Evolutionary conservation across 1,140 invertebrate species (phyloP).

Genomic region (Anastatus disparis): DNA sequence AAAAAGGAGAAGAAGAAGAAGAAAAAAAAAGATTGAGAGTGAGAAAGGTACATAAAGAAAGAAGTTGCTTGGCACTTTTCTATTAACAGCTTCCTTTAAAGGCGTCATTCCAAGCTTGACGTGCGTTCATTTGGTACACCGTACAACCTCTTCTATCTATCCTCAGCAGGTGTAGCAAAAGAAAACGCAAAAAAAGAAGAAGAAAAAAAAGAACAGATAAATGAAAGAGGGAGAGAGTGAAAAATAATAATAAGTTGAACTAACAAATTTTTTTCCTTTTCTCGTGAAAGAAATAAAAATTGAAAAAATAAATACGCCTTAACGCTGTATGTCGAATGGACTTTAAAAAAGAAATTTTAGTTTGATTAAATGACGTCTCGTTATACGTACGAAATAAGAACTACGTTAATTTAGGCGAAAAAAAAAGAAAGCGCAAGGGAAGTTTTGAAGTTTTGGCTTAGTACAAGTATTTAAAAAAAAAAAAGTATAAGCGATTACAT

Average conservation of each 20-base stretch:
- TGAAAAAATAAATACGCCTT: no score
- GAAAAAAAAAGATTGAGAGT: not conserved
- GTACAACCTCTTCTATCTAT: not conserved
- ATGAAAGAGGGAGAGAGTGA: not conserved
- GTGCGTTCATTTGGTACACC: constrained; percentile 25
- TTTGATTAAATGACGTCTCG: constrained; percentile 23
- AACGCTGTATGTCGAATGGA: constrained; percentile 13
- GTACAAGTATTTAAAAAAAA: no score
- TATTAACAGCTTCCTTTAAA: constrained; percentile 32
- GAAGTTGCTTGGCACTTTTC: constrained; percentile 22
- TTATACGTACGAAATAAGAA: no score
- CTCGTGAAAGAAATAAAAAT: constrained; percentile 11
- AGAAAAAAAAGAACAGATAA: not conserved
- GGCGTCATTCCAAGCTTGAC: constrained; percentile 19
- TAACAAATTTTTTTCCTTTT: no score
- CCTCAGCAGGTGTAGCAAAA: not conserved
- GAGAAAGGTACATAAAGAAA: constrained; percentile 14
- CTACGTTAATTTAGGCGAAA: no score
- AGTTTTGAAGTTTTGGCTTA: no score
- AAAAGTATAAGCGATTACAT: no score
- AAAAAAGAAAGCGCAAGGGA: no score
- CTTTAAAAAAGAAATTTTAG: constrained; percentile 9
- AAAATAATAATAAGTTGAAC: no score
- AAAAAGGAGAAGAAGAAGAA: not conserved
- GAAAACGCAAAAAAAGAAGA: not conserved